phyloP scores from a whole-genome alignment of 1,140 invertebrate genomes.

The Drosophila grimshawi region DNA sequence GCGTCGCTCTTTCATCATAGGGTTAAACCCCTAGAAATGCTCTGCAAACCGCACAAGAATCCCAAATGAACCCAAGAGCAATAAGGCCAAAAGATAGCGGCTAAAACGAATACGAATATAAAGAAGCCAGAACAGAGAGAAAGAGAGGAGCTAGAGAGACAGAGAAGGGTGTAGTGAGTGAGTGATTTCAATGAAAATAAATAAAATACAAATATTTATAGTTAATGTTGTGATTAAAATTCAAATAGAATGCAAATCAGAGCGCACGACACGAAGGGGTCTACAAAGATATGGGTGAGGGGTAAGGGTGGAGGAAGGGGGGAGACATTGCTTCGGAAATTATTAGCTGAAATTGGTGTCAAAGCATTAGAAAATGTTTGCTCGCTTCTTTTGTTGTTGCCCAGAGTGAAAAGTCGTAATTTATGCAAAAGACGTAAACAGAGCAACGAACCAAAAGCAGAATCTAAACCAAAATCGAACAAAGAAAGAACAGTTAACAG shows the following conservation, averaged over 20 bases:
- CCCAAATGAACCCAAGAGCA: slow-evolving; percentile 38
- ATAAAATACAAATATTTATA: slow-evolving; percentile 64
- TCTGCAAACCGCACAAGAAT: slow-evolving; percentile 57
- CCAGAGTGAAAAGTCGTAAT: slow-evolving; percentile 61
- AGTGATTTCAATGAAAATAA: slow-evolving; percentile 60
- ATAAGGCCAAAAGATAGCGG: slow-evolving; percentile 67
- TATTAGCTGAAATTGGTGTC: slow-evolving; percentile 80
- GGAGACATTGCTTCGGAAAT: slow-evolving; percentile 59
- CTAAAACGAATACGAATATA: slow-evolving; percentile 14
- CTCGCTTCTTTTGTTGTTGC: slow-evolving; percentile 15
- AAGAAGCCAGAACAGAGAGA: slow-evolving; percentile 16
- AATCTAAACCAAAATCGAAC: slow-evolving; percentile 30
- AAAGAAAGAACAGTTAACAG: slow-evolving; percentile 14
- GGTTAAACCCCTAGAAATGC: slow-evolving; percentile 71
- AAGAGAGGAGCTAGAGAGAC: slow-evolving; percentile 8
- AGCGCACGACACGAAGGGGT: slow-evolving; percentile 38
- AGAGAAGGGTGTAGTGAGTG: slow-evolving; percentile 10
- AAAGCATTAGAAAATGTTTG: slow-evolving; percentile 70
- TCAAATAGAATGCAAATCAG: slow-evolving; percentile 81
- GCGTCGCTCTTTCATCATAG: background rate
- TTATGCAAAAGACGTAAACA: slow-evolving; percentile 80
- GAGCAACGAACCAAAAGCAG: slow-evolving; percentile 68
- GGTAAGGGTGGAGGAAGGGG: background rate
- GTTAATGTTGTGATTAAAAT: slow-evolving; percentile 76
- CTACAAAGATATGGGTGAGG: background rate